phyloP scores from a whole-genome alignment of 2,797 vertebrate species.

The Cygnus olor region DNA sequence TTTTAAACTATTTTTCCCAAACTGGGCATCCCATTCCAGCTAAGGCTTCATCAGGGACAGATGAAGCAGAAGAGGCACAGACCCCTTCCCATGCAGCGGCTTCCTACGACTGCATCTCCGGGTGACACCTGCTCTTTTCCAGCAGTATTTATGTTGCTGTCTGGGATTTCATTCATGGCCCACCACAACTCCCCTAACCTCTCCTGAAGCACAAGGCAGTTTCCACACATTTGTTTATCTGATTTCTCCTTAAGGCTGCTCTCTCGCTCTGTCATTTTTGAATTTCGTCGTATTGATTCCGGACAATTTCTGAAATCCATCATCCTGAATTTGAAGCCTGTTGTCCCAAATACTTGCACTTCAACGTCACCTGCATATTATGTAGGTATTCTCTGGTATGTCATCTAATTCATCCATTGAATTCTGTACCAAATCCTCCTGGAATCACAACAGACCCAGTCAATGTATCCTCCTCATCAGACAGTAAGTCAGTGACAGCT shows the following conservation, averaged over 20 bases:
- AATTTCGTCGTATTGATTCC: background rate
- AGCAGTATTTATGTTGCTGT: background rate
- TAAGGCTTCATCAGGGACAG: rapidly evolving
- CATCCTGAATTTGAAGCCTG: background rate
- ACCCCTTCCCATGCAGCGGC: background rate
- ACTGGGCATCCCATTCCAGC: background rate
- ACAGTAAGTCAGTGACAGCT: background rate
- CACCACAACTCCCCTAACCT: background rate
- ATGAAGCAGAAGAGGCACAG: background rate
- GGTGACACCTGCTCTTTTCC: background rate
- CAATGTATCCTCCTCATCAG: background rate
- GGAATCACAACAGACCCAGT: background rate
- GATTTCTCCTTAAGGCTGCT: background rate
- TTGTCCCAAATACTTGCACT: background rate
- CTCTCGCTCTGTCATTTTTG: background rate
- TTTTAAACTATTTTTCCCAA: background rate
- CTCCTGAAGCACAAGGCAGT: background rate
- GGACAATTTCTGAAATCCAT: background rate
- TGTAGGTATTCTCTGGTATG: background rate
- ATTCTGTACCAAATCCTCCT: background rate
- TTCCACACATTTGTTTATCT: background rate
- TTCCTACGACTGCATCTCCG: background rate
- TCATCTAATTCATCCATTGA: background rate
- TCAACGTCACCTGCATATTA: background rate
- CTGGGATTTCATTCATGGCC: background rate